Conservation (phyloP, 2,113 vertebrate genomes). For the Neogobius melanostomus region DNA sequence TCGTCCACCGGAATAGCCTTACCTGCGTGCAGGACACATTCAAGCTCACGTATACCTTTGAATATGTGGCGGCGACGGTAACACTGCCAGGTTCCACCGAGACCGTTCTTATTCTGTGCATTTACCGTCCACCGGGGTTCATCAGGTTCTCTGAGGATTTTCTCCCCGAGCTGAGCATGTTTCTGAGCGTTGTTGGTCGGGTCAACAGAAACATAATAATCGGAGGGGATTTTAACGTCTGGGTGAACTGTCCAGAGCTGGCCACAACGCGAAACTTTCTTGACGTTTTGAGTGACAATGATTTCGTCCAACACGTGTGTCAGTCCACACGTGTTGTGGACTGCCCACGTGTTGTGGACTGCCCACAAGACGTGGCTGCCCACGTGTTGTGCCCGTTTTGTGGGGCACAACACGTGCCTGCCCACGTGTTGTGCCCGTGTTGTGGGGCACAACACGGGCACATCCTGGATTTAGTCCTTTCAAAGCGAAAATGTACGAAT, state of each 20-base stretch:
- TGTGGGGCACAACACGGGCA: not conserved
- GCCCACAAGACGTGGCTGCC: too few species aligned
- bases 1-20: not conserved
- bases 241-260: not conserved
- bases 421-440: too few species aligned
- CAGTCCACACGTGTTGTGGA: not conserved
- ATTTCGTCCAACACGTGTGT: not conserved
- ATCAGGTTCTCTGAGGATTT: not conserved
- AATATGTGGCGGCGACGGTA: not conserved
- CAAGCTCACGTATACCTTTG: too few species aligned
- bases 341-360: too few species aligned
- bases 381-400: too few species aligned
- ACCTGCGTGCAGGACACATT: too few species aligned
- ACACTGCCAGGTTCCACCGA: not conserved
- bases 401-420: too few species aligned
- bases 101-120: not conserved
- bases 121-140: not conserved
- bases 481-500: too few species aligned
- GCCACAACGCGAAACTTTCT: not conserved
- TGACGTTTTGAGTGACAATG: fast-evolving
- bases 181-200: not conserved
- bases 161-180: not conserved
- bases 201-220: not conserved
- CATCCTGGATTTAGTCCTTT: not conserved
- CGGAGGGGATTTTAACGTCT: not conserved